These are phyloP conservation scores for Nymphalis c-album DNA, from an alignment of 2,888 invertebrate species.

Conservation along the genomic window DNA sequence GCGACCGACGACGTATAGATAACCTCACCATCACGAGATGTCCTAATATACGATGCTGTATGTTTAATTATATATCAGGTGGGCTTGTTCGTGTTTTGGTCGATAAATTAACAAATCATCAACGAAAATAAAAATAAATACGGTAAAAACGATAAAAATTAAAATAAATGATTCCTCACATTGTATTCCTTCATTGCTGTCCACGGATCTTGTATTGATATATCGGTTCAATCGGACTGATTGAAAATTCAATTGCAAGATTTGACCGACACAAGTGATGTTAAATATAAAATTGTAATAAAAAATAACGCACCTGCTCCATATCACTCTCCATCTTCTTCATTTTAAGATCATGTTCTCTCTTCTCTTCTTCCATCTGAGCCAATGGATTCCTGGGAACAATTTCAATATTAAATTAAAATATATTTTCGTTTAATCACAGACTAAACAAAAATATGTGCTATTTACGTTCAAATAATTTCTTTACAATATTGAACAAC, in stretches of 20 bases:
- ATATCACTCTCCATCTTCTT: slow-evolving; percentile 99
- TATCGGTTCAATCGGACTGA: too few relatives aligned
- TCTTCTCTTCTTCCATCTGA: slow-evolving; percentile 98
- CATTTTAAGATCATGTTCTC: slow-evolving; percentile 97
- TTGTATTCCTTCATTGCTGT: too few relatives aligned
- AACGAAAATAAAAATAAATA: too few relatives aligned
- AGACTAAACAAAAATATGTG: neutral
- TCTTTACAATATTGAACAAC: slow-evolving; percentile 5
- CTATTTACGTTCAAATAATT: neutral
- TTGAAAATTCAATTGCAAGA: too few relatives aligned
- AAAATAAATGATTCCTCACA: too few relatives aligned
- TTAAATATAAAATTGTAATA: neutral
- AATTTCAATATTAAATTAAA: slow-evolving; percentile 42
- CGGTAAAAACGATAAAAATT: too few relatives aligned
- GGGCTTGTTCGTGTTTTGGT: too few relatives aligned
- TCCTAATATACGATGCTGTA: too few relatives aligned
- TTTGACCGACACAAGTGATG: neutral
- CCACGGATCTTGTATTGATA: too few relatives aligned
- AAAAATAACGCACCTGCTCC: slow-evolving; percentile 85
- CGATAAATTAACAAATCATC: too few relatives aligned
- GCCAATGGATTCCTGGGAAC: slow-evolving; percentile 95
- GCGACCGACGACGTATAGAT: slow-evolving; percentile 3
- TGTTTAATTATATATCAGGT: too few relatives aligned
- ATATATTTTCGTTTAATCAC: neutral
- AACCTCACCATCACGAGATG: too few relatives aligned